These are phyloP conservation scores for Cyprinodon variegatus DNA, from an alignment of 2,113 vertebrate species.

Conservation along the genomic window DNA sequence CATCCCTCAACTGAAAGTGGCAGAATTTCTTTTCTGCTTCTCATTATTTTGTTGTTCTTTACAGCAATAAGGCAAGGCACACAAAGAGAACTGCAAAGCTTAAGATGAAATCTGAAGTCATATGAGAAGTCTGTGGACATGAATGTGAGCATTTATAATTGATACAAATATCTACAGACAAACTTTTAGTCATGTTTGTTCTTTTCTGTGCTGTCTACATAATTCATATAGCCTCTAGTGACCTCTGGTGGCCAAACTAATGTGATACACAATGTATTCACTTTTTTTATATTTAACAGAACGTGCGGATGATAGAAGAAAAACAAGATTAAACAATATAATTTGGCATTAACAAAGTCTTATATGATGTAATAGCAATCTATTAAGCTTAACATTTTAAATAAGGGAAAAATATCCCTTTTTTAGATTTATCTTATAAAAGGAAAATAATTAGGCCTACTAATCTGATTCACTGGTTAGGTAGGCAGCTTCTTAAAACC, in stretches of 20 bases:
- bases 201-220: not conserved
- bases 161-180: not conserved
- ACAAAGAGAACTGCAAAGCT: not conserved
- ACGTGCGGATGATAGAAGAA: not conserved
- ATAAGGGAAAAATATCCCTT: not conserved
- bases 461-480: not conserved
- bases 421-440: not conserved
- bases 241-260: constrained; percentile 43
- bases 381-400: not conserved
- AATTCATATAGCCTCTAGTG: constrained; percentile 32
- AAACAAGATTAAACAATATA: not conserved
- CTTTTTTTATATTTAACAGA: no score
- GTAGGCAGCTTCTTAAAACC: not conserved
- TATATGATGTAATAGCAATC: not conserved
- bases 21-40: not conserved
- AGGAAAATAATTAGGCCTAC: not conserved
- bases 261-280: constrained; percentile 1
- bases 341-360: not conserved
- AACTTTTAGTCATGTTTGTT: not conserved
- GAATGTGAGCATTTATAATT: not conserved
- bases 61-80: not conserved
- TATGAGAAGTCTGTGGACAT: not conserved
- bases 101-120: not conserved
- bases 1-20: not conserved
- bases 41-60: not conserved